Evolutionary conservation across 2,888 invertebrate species (phyloP), one percentile per base, ranked within the genome.

Genomic region (Habrosyne pyritoides): DNA sequence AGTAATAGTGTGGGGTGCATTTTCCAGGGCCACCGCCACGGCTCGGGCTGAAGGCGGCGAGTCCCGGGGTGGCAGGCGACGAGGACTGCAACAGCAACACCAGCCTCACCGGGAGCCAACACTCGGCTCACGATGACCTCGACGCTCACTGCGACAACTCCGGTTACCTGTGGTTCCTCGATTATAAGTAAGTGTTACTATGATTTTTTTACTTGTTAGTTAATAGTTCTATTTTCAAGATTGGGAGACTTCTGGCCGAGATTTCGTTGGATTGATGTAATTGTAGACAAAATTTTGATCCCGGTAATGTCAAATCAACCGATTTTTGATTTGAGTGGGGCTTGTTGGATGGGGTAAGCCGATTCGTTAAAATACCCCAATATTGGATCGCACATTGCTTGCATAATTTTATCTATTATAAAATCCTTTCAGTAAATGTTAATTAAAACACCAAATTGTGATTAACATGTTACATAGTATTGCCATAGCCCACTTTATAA

Each of bases 121-220:
- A 89, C 77, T 91, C 91, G 53, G 68, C 82, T 59, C 89, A 90
- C 79, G 91, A 91, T 87, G 91, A 91, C 69, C 81, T 89, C 75
- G 92, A 92, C 78, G 90, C 86, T 60, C 89, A 91, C 78, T 90
- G 91, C 89, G 97, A 97, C 90, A 97, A 97, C 93, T 96, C 96
- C 75, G 97, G 97, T 77, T 97, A 97, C 86, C 96, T 97, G 87
- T 97, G 97, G 97, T 97, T 97, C 88, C 94, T 97, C 75, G 97
- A 97, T 87, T 97, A 97, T 81, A 97, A 97, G 96, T 96, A 75
- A 93, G 93, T 88, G 53, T 10, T 14, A 0, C 30, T 46, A 36
- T 30, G 57, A 42, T 12, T 61, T 36, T 33, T 14, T 53, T 55
- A 46, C 28, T 59, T 12, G 12, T 22, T 2, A 7, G 47, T 21